phyloP scores from a whole-genome alignment of 1,140 invertebrate species.

The Sarcophaga bullata region DNA sequence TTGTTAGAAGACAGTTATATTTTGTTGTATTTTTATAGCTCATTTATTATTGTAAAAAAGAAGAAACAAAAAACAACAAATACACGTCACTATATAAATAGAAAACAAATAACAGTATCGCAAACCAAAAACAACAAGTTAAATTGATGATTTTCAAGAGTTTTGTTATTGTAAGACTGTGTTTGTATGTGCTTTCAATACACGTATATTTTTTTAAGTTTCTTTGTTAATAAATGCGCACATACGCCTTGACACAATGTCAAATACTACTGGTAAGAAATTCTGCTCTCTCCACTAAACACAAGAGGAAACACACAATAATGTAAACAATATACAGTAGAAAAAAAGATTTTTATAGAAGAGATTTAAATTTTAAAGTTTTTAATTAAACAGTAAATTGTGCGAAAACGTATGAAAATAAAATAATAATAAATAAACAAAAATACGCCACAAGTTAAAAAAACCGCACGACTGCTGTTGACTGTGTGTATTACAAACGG shows the following conservation, averaged over 20 bases:
- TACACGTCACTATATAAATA: too few species aligned
- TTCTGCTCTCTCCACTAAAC: background rate
- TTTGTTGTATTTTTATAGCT: too few species aligned
- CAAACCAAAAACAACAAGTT: background rate
- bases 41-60: too few species aligned
- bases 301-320: too few species aligned
- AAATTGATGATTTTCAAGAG: background rate
- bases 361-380: too few species aligned
- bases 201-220: background rate
- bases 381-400: too few species aligned
- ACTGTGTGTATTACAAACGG: background rate
- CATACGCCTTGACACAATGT: slow-evolving; percentile 4
- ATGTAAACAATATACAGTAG: too few species aligned
- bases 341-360: too few species aligned
- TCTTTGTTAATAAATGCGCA: slow-evolving; percentile 24
- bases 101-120: too few species aligned
- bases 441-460: background rate
- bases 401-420: background rate
- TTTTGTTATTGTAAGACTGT: background rate
- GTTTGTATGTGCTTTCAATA: background rate
- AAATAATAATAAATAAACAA: slow-evolving; percentile 3
- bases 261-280: background rate
- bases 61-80: too few species aligned
- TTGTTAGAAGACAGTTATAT: too few species aligned
- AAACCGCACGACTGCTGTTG: too few species aligned